Conservation (phyloP, 2,797 vertebrate species). For the Chrosomus eos region DNA sequence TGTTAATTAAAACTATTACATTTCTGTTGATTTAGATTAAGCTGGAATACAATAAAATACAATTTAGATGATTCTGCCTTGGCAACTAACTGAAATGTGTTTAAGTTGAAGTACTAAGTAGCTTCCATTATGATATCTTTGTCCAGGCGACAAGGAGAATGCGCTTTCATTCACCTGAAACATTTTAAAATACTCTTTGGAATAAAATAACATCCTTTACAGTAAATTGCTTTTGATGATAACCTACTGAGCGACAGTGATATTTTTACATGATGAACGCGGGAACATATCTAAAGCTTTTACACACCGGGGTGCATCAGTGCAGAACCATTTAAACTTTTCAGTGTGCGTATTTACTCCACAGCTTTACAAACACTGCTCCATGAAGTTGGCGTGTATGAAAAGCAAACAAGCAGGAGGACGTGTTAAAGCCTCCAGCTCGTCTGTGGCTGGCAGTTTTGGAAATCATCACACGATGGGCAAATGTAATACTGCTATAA, state of each 20-base stretch:
- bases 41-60: neutral
- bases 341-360: neutral
- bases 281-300: slow-evolving; percentile 25
- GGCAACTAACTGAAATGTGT: neutral
- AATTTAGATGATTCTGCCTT: slow-evolving; percentile 23
- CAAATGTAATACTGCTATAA: neutral
- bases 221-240: slow-evolving; percentile 60
- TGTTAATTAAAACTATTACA: neutral
- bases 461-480: neutral
- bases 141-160: neutral
- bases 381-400: neutral
- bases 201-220: slow-evolving; percentile 55
- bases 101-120: neutral
- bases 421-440: slow-evolving; percentile 20
- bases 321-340: neutral
- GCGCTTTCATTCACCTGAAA: slow-evolving; percentile 52
- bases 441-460: neutral
- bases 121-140: neutral
- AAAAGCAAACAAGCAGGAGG: slow-evolving; percentile 31
- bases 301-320: slow-evolving; percentile 7
- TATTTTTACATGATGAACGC: slow-evolving; percentile 58
- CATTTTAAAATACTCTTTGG: slow-evolving; percentile 54
- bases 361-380: slow-evolving; percentile 3
- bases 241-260: neutral
- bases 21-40: neutral